Evolutionary conservation across 2,888 invertebrate species (phyloP).

Genomic region (Amphipyra tragopoginis): DNA sequence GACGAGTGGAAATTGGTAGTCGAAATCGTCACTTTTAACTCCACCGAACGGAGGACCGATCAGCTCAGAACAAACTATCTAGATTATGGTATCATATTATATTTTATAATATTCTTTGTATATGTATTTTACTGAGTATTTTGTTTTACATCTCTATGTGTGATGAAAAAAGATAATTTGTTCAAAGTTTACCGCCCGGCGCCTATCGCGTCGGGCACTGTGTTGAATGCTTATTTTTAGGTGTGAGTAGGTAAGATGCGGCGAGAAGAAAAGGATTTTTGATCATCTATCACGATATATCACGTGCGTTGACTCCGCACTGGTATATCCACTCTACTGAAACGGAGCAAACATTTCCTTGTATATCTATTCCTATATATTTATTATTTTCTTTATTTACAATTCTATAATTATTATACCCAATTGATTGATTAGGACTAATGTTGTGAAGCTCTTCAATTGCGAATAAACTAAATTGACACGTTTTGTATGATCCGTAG

Average conservation of each 20-base stretch:
- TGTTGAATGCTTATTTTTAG: slow-evolving; percentile 88
- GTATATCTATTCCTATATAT: slow-evolving; percentile 63
- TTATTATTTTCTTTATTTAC: slow-evolving; percentile 66
- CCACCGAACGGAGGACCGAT: slow-evolving; percentile 56
- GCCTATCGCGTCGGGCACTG: slow-evolving; percentile 77
- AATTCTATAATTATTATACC: slow-evolving; percentile 23
- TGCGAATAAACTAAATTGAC: slow-evolving; percentile 19
- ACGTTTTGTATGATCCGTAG: slow-evolving; percentile 35
- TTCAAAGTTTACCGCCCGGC: slow-evolving; percentile 82
- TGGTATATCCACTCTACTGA: slow-evolving; percentile 85
- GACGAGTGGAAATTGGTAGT: slow-evolving; percentile 81
- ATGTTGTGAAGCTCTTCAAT: slow-evolving; percentile 23
- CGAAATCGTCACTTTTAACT: slow-evolving; percentile 75
- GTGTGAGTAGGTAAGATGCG: slow-evolving; percentile 83
- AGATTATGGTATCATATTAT: slow-evolving; percentile 63
- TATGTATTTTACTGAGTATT: slow-evolving; percentile 60
- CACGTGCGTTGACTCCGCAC: slow-evolving; percentile 78
- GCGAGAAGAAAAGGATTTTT: slow-evolving; percentile 92
- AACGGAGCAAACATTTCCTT: slow-evolving; percentile 87
- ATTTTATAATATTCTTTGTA: slow-evolving; percentile 66
- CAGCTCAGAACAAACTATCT: slow-evolving; percentile 89
- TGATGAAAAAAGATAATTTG: slow-evolving; percentile 86
- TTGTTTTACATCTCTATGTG: slow-evolving; percentile 59
- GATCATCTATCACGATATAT: slow-evolving; percentile 90
- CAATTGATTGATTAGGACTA: slow-evolving; percentile 34